A percentile compares a stretch with the other conserved stretches of the same genome.
These are phyloP conservation scores for Mugil cephalus DNA, from an alignment of 2,113 vertebrate species.

Conservation along the genomic window DNA sequence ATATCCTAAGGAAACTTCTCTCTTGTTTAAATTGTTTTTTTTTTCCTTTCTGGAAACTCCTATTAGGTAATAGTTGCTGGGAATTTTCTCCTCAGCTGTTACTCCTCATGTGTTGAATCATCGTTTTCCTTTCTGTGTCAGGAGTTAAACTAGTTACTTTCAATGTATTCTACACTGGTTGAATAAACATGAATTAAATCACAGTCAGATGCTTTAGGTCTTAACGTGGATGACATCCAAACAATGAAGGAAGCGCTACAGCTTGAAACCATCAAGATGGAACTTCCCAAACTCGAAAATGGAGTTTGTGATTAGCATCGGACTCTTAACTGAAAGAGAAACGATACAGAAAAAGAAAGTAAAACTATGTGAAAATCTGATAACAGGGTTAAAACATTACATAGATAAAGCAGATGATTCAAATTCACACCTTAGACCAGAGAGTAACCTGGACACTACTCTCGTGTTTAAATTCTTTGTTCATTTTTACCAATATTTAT, in stretches of 20 bases:
- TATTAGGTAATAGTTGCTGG: background rate
- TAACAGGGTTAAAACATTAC: too few relatives aligned
- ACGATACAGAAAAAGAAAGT: too few relatives aligned
- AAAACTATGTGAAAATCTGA: too few relatives aligned
- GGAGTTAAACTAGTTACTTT: background rate
- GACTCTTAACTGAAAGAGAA: too few relatives aligned
- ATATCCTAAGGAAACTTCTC: background rate
- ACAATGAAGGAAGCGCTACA: background rate
- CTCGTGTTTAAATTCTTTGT: too few relatives aligned
- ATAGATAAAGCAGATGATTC: too few relatives aligned
- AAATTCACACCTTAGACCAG: too few relatives aligned
- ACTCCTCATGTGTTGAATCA: conserved; percentile 3
- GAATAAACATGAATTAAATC: background rate
- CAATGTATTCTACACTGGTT: background rate
- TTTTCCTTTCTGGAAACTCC: background rate
- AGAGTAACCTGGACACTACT: too few relatives aligned
- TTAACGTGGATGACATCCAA: background rate
- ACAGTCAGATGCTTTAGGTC: background rate
- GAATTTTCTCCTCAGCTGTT: background rate
- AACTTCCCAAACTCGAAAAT: background rate
- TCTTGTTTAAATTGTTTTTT: background rate
- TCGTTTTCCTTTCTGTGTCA: background rate
- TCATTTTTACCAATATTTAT: too few relatives aligned
- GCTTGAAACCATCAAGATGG: background rate
- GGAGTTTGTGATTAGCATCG: too few relatives aligned